A percentile compares a stretch with the other conserved stretches of the same genome.
phyloP scores from a whole-genome alignment of 1,140 invertebrate species.

The Ostrea edulis region DNA sequence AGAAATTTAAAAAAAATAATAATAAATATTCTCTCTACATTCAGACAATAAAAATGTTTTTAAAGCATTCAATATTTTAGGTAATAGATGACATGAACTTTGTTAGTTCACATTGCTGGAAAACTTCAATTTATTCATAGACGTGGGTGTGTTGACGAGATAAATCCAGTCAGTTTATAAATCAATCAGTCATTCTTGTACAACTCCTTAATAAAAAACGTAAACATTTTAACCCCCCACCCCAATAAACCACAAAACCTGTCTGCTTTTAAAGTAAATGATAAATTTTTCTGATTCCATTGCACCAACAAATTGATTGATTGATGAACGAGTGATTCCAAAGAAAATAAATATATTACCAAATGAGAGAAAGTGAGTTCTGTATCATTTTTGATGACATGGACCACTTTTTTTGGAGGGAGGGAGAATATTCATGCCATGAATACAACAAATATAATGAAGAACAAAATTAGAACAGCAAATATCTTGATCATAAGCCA shows the following conservation, averaged over 20 bases:
- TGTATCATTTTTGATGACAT: conserved; percentile 10
- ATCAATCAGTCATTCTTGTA: background rate
- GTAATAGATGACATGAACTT: no score
- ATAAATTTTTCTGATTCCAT: background rate
- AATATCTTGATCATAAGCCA: conserved; percentile 99
- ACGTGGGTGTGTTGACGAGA: background rate
- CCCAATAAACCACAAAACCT: background rate
- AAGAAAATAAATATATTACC: background rate
- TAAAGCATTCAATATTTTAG: no score
- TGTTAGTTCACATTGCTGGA: background rate
- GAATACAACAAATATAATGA: conserved; percentile 99
- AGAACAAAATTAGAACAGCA: conserved; percentile 98
- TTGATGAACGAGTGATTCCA: background rate
- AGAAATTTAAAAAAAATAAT: background rate
- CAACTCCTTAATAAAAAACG: background rate
- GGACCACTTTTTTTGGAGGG: background rate
- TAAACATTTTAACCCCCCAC: background rate
- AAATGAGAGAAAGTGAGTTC: background rate
- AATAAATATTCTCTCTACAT: no score
- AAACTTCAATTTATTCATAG: background rate
- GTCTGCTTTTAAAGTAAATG: background rate
- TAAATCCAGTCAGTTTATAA: background rate
- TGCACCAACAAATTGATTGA: background rate
- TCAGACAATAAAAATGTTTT: no score
- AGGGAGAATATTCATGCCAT: conserved; percentile 77